phyloP scores from a whole-genome alignment of 1,140 invertebrate genomes.

The Conus betulinus region DNA sequence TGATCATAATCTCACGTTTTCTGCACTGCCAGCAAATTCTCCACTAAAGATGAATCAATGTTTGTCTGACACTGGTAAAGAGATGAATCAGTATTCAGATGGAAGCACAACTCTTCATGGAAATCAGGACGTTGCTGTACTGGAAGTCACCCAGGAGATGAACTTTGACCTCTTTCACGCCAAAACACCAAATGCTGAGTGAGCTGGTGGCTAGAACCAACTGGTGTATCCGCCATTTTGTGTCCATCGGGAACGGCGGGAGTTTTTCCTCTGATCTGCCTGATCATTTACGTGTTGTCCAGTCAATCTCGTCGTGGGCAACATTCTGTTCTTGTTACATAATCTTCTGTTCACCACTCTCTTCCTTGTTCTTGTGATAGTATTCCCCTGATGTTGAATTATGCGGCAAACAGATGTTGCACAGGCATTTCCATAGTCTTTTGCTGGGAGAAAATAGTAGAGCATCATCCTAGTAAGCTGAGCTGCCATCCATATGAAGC shows the following conservation, averaged over 20 bases:
- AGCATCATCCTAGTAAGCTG: no score
- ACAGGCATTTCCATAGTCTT: no score
- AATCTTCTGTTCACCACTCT: not conserved
- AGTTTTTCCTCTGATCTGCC: not conserved
- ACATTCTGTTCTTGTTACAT: not conserved
- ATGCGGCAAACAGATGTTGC: no score
- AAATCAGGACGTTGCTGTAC: not conserved
- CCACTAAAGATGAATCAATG: no score
- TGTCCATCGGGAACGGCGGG: not conserved
- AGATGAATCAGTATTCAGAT: no score
- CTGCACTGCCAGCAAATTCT: no score
- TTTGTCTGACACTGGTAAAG: no score
- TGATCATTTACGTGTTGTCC: not conserved
- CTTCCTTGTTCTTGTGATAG: not conserved
- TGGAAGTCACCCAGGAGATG: not conserved
- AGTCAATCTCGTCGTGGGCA: not conserved
- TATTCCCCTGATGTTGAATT: no score
- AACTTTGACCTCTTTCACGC: not conserved
- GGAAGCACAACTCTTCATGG: not conserved
- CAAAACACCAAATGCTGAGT: not conserved
- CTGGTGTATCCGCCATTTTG: not conserved
- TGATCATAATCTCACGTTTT: no score
- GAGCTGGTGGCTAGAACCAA: not conserved
- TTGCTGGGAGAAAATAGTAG: no score
- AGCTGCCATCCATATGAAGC: no score